phyloP scores from a whole-genome alignment of 2,113 vertebrate genomes.

The Anolis carolinensis region DNA sequence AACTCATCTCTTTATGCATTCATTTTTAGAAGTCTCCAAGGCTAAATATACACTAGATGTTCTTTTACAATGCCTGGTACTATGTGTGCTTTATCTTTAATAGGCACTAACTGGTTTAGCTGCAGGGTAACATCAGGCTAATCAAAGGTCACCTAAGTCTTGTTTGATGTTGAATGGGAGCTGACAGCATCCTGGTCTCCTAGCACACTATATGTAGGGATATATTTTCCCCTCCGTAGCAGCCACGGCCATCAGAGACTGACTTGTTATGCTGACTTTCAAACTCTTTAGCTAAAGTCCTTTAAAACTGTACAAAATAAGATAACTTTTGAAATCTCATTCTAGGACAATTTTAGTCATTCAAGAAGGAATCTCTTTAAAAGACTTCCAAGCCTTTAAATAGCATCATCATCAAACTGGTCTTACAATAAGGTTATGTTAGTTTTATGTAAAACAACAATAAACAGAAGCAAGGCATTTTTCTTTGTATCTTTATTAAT shows the following conservation, averaged over 20 bases:
- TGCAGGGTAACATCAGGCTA: constrained; percentile 59
- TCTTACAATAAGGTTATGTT: neutral
- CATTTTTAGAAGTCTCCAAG: constrained; percentile 30
- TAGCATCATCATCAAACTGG: neutral
- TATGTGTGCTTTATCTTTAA: constrained; percentile 54
- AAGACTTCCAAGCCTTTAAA: neutral
- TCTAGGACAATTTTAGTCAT: constrained; percentile 7
- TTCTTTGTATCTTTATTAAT: neutral
- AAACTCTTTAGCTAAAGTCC: constrained; percentile 46
- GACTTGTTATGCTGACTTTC: constrained; percentile 54
- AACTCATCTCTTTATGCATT: constrained; percentile 17
- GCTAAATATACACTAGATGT: constrained; percentile 57
- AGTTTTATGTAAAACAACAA: neutral
- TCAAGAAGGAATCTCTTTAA: constrained; percentile 38
- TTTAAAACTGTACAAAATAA: constrained; percentile 49
- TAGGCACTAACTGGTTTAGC: constrained; percentile 65
- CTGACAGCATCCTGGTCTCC: constrained; percentile 56
- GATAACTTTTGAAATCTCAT: constrained; percentile 39
- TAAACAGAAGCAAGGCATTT: neutral
- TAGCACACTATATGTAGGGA: constrained; percentile 30
- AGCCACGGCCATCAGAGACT: constrained; percentile 49
- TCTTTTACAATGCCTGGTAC: constrained; percentile 49
- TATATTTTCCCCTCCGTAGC: constrained; percentile 13
- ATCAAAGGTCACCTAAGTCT: constrained; percentile 56
- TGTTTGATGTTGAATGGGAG: constrained; percentile 61